Evolutionary conservation across 2,888 invertebrate genomes (phyloP).

Genomic region (Lacanobia wlatinum): DNA sequence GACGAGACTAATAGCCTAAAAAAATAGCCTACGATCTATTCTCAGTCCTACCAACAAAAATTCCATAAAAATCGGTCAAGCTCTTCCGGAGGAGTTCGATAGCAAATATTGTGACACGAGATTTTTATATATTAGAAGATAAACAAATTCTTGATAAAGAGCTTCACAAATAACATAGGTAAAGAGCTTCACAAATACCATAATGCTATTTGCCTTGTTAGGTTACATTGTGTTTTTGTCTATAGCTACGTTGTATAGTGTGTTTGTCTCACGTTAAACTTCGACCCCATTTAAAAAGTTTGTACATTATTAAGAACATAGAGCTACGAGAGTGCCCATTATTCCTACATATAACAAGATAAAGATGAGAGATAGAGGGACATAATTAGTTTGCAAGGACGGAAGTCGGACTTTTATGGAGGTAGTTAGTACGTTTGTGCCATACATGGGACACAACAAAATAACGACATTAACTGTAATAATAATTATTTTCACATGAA

Average conservation of each 20-base stretch:
- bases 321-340: constrained; percentile 56
- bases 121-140: too few relatives aligned
- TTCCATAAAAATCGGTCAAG: too few relatives aligned
- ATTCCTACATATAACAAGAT: constrained; percentile 60
- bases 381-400: constrained; percentile 65
- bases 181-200: constrained; percentile 45
- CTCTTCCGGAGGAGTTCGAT: too few relatives aligned
- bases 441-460: constrained; percentile 45
- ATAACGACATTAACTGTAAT: constrained; percentile 57
- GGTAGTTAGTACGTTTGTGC: constrained; percentile 51
- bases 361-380: constrained; percentile 63
- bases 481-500: constrained; percentile 48
- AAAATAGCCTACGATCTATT: too few relatives aligned
- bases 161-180: constrained; percentile 40
- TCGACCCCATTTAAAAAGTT: constrained; percentile 53
- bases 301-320: constrained; percentile 54
- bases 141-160: constrained; percentile 33
- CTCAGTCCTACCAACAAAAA: too few relatives aligned
- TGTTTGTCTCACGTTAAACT: constrained; percentile 46
- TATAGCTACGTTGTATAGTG: constrained; percentile 9
- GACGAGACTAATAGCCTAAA: too few relatives aligned
- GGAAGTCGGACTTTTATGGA: constrained; percentile 50
- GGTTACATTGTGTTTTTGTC: not conserved
- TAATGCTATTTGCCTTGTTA: constrained; percentile 5
- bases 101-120: too few relatives aligned